Conservation (phyloP, 2,888 invertebrate species). For the Archips crataeganus region DNA sequence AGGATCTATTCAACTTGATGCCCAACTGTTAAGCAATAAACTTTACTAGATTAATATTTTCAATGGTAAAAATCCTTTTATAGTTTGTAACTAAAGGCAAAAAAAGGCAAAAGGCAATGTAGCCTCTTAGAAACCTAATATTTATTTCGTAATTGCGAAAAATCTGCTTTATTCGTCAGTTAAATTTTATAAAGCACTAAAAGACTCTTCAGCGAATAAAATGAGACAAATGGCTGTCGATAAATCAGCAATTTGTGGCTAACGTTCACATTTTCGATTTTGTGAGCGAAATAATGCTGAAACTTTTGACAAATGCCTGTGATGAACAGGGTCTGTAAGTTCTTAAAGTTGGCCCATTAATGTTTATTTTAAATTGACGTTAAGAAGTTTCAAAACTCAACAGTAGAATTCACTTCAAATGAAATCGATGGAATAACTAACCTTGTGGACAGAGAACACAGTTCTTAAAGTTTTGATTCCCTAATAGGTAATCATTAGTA, state of each 20-base stretch:
- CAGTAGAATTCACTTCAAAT: background rate
- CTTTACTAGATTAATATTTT: background rate
- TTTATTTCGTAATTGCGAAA: background rate
- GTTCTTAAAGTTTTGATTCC: background rate
- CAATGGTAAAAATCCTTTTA: background rate
- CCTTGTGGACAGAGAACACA: background rate
- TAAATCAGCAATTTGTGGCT: constrained; percentile 74
- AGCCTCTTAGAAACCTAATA: background rate
- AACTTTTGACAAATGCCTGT: constrained; percentile 58
- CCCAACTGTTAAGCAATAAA: background rate
- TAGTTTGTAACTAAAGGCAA: no score
- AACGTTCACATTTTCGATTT: constrained; percentile 65
- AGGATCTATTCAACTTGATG: constrained; percentile 12
- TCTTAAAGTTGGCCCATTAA: background rate
- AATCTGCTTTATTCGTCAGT: background rate
- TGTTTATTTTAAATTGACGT: background rate
- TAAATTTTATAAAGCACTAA: constrained; percentile 4
- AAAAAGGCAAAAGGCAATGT: background rate
- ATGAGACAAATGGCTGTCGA: constrained; percentile 70
- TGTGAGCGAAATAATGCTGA: constrained; percentile 61
- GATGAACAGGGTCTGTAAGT: background rate
- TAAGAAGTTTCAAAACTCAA: no score
- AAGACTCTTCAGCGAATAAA: constrained; percentile 54
- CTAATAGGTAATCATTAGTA: background rate
- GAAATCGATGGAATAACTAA: background rate